Conservation (phyloP, 2,888 invertebrate species). For the Melinaea menophilus region DNA sequence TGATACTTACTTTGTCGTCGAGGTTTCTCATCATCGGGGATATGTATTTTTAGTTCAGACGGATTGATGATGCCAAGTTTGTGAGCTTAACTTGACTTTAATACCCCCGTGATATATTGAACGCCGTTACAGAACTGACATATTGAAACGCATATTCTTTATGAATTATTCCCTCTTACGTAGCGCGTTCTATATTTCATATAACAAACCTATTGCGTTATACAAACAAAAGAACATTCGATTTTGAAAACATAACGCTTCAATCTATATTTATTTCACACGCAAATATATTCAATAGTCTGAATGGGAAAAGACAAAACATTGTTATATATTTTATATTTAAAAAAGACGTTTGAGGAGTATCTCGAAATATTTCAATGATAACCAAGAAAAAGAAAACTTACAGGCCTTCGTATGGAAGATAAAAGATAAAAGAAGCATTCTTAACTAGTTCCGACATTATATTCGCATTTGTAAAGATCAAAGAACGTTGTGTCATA, state of each 20-base stretch:
- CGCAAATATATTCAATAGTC: constrained; percentile 57
- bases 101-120: constrained; percentile 62
- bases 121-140: constrained; percentile 49
- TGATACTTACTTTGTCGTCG: constrained; percentile 72
- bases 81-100: constrained; percentile 64
- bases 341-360: constrained; percentile 53
- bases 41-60: constrained; percentile 61
- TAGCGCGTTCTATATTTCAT: constrained; percentile 40
- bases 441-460: constrained; percentile 70
- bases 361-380: constrained; percentile 46
- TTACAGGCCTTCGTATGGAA: constrained; percentile 45
- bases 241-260: constrained; percentile 47
- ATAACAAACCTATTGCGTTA: constrained; percentile 36
- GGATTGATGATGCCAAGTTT: constrained; percentile 63
- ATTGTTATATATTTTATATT: constrained; percentile 52
- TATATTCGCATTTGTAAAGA: constrained; percentile 75
- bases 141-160: constrained; percentile 47
- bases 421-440: constrained; percentile 59
- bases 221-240: constrained; percentile 40
- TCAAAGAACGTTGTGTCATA: constrained; percentile 74
- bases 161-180: constrained; percentile 47
- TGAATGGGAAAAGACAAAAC: constrained; percentile 56
- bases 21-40: constrained; percentile 68
- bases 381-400: constrained; percentile 45
- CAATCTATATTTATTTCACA: constrained; percentile 54